Percentiles rank a stretch among this genome's conserved stretches.
Conservation (phyloP, 2,888 invertebrate genomes). For the Tolmerus cingulatus region DNA sequence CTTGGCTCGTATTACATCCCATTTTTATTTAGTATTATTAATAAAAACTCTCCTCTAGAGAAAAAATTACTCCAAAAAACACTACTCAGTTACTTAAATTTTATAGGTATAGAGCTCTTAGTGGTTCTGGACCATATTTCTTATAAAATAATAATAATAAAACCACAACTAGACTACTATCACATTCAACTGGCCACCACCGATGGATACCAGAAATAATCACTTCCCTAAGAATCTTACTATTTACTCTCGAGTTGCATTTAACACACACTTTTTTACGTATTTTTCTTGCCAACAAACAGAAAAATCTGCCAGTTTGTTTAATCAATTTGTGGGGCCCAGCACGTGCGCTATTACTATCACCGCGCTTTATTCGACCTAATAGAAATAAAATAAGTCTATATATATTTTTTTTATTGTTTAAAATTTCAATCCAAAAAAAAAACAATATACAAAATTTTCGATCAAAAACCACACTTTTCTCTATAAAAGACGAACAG, state of each 20-base stretch:
- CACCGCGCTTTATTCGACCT: background rate
- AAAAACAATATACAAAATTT: background rate
- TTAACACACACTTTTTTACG: conserved; percentile 20
- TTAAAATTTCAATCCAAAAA: background rate
- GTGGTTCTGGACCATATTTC: background rate
- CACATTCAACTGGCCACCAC: conserved; percentile 16
- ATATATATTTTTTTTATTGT: background rate
- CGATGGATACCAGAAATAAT: background rate
- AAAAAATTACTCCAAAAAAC: background rate
- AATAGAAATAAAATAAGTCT: background rate
- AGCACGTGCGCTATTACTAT: conserved; percentile 33
- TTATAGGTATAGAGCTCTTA: conserved; percentile 2
- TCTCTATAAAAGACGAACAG: background rate
- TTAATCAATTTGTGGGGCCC: conserved; percentile 17
- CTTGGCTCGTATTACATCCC: conserved; percentile 31
- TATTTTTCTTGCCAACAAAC: background rate
- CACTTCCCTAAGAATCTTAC: background rate
- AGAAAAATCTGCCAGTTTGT: background rate
- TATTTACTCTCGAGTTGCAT: background rate
- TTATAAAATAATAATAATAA: background rate
- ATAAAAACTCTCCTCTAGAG: background rate
- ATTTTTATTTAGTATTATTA: background rate
- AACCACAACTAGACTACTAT: conserved; percentile 12
- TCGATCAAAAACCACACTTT: background rate
- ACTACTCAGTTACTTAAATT: background rate